Base-by-base conservation (phyloP, 1,140 invertebrate species). In the Neodiprion lecontei region DNA sequence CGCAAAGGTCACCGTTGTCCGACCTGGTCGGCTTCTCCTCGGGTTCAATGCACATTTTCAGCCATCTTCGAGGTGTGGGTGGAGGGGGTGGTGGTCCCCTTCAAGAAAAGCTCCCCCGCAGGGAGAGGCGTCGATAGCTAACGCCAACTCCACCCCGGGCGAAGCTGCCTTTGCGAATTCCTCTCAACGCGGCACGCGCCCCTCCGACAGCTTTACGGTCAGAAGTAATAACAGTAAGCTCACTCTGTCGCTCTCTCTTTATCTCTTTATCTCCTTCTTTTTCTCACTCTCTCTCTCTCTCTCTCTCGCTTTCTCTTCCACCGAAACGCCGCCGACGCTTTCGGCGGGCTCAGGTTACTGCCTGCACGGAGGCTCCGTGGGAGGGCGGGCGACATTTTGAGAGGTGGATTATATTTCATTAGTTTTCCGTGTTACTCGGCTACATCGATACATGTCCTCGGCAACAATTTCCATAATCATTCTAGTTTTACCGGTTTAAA, bases 21-120 rank as follows among this genome's bases (percentile, higher is more conserved):
- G 70, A 49, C 23, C 17, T 10, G 47, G 69, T 68, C 76, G 75
- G 77, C 78, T 73, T 78, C 77, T 80, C 78, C 76, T 76, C 72
- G 28, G 28, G 28, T 5, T 40, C 28, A 1, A 40, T 40, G 28
- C 28, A 48, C 49, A 17, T 61, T 61, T 40, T 40, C 28, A 40
- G 28, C 28, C 28, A 40, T 40, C 28, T 2, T 40, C 28, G 1
- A 40, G 28, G 2, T 40, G 5, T 40, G 5, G 28, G 28, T 40
- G 74, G 77, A 74, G 74, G 69, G 69, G 50, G 49, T 12, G 47
- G 66, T 8, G 11, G 23, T 17, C 17, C 49, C 67, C 72, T 53
- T 69, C 70, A 50, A 67, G 70, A 21, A 17, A 21, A 10, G 66
- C 66, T 11, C 17, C 69, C n/a, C 76, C 73, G 14, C 53, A 17